phyloP scores from a whole-genome alignment of 2,113 vertebrate genomes.

The Platichthys stellatus region DNA sequence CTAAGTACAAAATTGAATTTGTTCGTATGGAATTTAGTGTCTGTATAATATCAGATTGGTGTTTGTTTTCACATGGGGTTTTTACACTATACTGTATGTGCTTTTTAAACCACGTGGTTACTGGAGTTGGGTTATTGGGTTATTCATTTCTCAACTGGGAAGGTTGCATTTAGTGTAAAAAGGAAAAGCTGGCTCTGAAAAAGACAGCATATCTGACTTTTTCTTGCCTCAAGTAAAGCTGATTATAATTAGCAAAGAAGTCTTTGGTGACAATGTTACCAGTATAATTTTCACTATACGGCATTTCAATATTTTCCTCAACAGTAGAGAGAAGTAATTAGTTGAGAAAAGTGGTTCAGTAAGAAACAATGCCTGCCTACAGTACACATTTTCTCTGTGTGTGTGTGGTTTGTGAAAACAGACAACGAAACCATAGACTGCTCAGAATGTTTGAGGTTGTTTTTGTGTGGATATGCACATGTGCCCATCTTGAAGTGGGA shows the following conservation, averaged over 20 bases:
- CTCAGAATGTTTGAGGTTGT: constrained; percentile 9
- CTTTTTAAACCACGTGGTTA: constrained; percentile 1
- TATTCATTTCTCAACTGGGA: not conserved
- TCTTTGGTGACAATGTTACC: constrained; percentile 1
- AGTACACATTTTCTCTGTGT: constrained; percentile 9
- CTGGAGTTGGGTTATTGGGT: not conserved
- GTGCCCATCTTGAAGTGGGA: constrained; percentile 27
- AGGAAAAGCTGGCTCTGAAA: not conserved
- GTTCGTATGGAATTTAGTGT: not conserved
- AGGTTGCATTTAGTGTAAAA: not conserved
- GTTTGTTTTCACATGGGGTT: not conserved
- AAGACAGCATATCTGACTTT: not conserved
- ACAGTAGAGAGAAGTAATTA: constrained; percentile 16
- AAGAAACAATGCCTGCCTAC: not conserved
- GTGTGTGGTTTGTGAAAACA: not conserved
- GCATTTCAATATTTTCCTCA: constrained; percentile 17
- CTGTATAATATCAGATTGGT: not conserved
- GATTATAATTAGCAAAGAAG: constrained; percentile 9
- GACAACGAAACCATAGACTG: constrained; percentile 6
- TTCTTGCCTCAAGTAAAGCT: constrained; percentile 11
- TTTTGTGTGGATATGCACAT: constrained; percentile 17
- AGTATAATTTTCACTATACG: constrained; percentile 8
- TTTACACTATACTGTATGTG: not conserved
- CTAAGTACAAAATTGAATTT: constrained; percentile 24
- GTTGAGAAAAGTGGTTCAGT: not conserved